These are phyloP conservation scores for Trichosurus vulpecula DNA, from an alignment of 2,797 vertebrate genomes.

Conservation along the genomic window DNA sequence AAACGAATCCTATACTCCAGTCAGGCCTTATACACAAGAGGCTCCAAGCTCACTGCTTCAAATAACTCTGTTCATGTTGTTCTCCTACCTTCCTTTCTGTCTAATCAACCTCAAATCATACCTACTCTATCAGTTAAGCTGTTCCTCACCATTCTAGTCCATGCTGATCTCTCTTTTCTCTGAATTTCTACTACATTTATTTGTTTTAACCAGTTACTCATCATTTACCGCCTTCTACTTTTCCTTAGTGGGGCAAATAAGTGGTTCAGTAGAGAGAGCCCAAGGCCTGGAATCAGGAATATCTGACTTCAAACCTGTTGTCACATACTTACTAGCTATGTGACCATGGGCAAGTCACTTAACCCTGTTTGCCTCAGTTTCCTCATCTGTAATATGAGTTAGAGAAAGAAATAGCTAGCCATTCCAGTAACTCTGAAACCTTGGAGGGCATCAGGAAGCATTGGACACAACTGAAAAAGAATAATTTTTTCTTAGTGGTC, in stretches of 20 bases:
- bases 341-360: neutral
- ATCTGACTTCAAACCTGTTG: conserved; percentile 17
- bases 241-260: neutral
- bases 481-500: neutral
- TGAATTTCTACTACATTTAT: conserved; percentile 1
- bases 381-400: neutral
- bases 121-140: neutral
- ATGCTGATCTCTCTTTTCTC: conserved; percentile 20
- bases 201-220: neutral
- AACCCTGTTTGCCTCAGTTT: neutral
- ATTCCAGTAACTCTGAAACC: neutral
- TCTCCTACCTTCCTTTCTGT: neutral
- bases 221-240: neutral
- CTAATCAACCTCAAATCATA: neutral
- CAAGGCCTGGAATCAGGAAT: neutral
- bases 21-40: neutral
- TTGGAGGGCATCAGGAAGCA: neutral
- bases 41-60: no score
- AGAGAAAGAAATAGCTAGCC: neutral
- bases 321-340: neutral
- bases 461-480: neutral
- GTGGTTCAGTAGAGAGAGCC: neutral
- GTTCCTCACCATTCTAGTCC: neutral
- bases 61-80: no score
- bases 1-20: neutral